These are phyloP conservation scores for Aleiodes leptofemur DNA, from an alignment of 2,888 invertebrate species.

Conservation along the genomic window DNA sequence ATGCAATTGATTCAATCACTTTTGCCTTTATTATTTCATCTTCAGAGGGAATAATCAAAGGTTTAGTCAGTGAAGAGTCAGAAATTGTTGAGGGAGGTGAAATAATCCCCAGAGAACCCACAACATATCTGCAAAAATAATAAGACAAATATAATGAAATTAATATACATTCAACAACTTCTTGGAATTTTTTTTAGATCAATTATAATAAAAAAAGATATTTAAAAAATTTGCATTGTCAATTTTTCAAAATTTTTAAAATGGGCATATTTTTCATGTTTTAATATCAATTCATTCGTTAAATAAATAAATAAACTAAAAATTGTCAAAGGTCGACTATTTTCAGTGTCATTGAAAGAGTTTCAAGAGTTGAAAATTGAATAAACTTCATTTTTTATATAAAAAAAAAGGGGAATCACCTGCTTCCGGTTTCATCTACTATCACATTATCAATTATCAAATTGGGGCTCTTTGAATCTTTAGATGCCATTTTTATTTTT, in stretches of 20 bases:
- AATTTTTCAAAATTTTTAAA: too few relatives aligned
- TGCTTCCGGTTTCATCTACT: constrained; percentile 57
- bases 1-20: constrained; percentile 56
- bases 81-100: constrained; percentile 62
- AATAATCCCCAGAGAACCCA: constrained; percentile 65
- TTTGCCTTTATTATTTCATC: constrained; percentile 57
- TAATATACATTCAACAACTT: too few relatives aligned
- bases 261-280: too few relatives aligned
- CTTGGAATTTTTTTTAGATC: too few relatives aligned
- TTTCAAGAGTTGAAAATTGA: neutral
- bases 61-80: constrained; percentile 56
- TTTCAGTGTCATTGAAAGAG: too few relatives aligned
- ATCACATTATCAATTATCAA: constrained; percentile 62
- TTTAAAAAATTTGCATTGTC: neutral
- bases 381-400: neutral
- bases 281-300: too few relatives aligned
- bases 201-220: too few relatives aligned
- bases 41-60: constrained; percentile 60
- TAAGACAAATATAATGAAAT: neutral
- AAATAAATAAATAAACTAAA: too few relatives aligned
- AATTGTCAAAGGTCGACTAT: too few relatives aligned
- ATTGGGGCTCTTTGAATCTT: constrained; percentile 59
- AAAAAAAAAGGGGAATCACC: constrained; percentile 48
- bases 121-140: constrained; percentile 56
- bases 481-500: constrained; percentile 60